Evolutionary conservation across 2,888 invertebrate genomes (phyloP).

Genomic region (Lepidocyrtinus sp.): DNA sequence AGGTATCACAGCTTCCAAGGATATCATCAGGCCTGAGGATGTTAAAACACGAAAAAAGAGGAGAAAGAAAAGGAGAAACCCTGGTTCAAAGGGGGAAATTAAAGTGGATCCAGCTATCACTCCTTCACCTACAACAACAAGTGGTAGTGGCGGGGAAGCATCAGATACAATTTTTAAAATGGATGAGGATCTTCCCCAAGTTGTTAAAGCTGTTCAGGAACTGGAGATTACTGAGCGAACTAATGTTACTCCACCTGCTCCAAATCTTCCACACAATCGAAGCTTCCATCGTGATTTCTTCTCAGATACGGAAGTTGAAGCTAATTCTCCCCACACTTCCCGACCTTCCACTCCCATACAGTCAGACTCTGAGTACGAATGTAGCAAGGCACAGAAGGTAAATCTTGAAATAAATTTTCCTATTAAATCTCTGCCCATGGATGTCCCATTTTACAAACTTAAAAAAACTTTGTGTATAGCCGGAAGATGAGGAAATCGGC

Average conservation of each 20-base stretch:
- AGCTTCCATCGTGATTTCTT: conserved; percentile 70
- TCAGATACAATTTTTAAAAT: conserved; percentile 68
- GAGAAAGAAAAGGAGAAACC: conserved; percentile 67
- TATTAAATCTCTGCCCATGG: too few species aligned
- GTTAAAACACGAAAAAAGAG: conserved; percentile 66
- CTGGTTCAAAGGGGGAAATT: conserved; percentile 67
- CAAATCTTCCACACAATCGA: conserved; percentile 59
- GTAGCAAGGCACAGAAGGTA: conserved; percentile 70
- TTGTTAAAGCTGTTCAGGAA: conserved; percentile 74
- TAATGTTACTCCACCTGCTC: conserved; percentile 7
- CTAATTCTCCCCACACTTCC: conserved; percentile 74
- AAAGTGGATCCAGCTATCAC: conserved; percentile 45
- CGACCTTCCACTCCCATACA: conserved; percentile 89
- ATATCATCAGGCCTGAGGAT: conserved; percentile 59
- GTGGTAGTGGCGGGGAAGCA: conserved; percentile 41
- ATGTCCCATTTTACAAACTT: background rate
- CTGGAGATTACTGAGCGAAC: conserved; percentile 72
- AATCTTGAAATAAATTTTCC: background rate
- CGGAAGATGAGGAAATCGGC: conserved; percentile 67
- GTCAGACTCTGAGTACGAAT: conserved; percentile 95
- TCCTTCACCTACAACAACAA: conserved; percentile 71
- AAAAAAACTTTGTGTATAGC: conserved; percentile 43
- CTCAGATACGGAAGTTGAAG: conserved; percentile 70
- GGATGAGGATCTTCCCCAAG: conserved; percentile 71
- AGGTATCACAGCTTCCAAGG: conserved; percentile 11